Percentiles rank a stretch among this genome's conserved stretches.
Conservation (phyloP, 2,888 invertebrate genomes). For the Entomobrya multifasciata region DNA sequence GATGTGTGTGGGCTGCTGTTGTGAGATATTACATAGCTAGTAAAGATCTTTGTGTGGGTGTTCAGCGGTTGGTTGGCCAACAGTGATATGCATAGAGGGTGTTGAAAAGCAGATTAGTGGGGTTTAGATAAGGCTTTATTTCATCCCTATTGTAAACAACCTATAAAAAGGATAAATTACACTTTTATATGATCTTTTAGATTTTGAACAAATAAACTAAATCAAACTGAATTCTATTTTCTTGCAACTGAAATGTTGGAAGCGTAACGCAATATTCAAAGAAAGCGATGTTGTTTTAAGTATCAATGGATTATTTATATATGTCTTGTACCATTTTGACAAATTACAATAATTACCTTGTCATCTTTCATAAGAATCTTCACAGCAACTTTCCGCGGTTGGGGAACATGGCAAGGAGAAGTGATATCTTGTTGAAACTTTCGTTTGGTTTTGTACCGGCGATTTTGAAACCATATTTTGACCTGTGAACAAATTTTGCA, state of each 20-base stretch:
- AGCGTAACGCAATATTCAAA: not conserved
- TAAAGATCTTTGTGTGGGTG: constrained; percentile 35
- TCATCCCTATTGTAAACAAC: constrained; percentile 79
- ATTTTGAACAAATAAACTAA: constrained; percentile 40
- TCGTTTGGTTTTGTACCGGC: constrained; percentile 95
- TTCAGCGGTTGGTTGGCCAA: constrained; percentile 77
- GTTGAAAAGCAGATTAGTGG: constrained; percentile 78
- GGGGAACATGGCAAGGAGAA: constrained; percentile 82
- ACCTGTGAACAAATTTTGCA: no score
- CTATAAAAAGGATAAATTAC: constrained; percentile 71
- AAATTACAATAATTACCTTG: constrained; percentile 83
- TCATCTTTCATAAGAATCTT: constrained; percentile 94
- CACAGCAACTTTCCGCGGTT: constrained; percentile 93
- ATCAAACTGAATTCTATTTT: not conserved
- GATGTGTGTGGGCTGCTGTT: constrained; percentile 48
- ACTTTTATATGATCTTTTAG: no score
- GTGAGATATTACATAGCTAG: no score
- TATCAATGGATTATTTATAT: no score
- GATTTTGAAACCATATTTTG: constrained; percentile 92
- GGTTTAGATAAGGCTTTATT: constrained; percentile 79
- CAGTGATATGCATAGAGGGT: constrained; percentile 79
- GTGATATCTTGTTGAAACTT: constrained; percentile 87
- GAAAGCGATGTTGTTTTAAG: not conserved
- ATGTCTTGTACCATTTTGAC: no score
- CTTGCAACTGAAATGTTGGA: not conserved